Percentiles rank a stretch among this genome's conserved stretches.
Conservation (phyloP, 2,797 vertebrate genomes). For the Platalea minor region DNA sequence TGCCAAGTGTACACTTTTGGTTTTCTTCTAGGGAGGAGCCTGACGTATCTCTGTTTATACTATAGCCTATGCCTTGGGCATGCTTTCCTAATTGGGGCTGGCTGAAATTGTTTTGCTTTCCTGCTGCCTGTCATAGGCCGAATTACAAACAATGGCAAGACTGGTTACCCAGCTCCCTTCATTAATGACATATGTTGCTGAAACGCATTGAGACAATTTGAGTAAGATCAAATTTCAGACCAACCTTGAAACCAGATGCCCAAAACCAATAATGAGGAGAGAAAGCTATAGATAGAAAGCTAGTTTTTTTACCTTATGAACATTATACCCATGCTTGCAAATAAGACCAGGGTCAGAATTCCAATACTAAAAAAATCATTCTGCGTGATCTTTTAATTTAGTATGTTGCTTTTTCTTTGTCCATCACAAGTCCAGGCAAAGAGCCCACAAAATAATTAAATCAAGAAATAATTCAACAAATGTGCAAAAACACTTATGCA, state of each 20-base stretch:
- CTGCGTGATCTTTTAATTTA: background rate
- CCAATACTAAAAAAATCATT: background rate
- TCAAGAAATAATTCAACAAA: background rate
- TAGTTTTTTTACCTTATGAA: background rate
- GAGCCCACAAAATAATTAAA: background rate
- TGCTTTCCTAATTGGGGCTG: constrained; percentile 24
- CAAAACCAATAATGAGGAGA: constrained; percentile 19
- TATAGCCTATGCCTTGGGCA: background rate
- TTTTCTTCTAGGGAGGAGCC: constrained; percentile 5
- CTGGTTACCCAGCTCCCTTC: constrained; percentile 1
- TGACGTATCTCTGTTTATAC: background rate
- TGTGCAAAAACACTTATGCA: background rate
- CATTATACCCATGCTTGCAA: background rate
- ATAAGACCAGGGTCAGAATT: background rate
- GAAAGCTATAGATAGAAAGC: background rate
- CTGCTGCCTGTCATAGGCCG: background rate
- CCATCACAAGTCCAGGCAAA: background rate
- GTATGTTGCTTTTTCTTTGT: background rate
- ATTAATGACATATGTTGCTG: constrained; percentile 54
- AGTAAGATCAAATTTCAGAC: constrained; percentile 46
- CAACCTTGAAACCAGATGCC: constrained; percentile 40
- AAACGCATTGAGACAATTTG: background rate
- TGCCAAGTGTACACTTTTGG: background rate
- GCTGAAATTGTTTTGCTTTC: background rate
- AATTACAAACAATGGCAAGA: constrained; percentile 17